Evolutionary conservation across 2,888 invertebrate species (phyloP), one percentile per base, ranked within the genome.

Genomic region (Parthenolecanium corni): DNA sequence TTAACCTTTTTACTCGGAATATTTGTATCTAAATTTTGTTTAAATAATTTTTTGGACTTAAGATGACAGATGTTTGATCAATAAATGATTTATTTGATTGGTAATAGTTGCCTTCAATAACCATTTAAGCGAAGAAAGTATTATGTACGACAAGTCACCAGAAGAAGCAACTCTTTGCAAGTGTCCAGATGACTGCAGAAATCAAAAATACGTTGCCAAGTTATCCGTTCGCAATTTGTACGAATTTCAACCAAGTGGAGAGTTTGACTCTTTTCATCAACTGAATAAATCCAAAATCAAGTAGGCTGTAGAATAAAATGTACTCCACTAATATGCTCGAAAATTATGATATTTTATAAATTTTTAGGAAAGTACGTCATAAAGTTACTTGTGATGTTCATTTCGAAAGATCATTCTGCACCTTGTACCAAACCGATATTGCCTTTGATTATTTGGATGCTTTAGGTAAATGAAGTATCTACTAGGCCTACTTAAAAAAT

Each of bases 381-480:
- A 42, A 69, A 54, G 69, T 76, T 51, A 71, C 71, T 63, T 67
- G 77, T 65, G 76, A 77, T 69, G 71, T 76, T 14, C 74, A 75
- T 68, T 77, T 72, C 68, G 73, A 73, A 36, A 72, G 71, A 51
- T 71, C 73, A 57, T 73, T 74, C 46, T 70, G 76, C 64, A 73
- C 76, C 67, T 73, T 75, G 2, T 77, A 76, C 69, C 72, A 75
- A 66, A 77, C 76, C 4, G 74, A 76, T 67, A 71, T 77, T 62
- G 73, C 76, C n/a, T 76, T 76, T 65, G 74, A 74, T 57, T 75
- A 75, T 73, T 71, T 77, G 57, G 76, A 76, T 67, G 71, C 77
- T 25, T 70, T 77, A 69, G 77, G 76, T 76, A 65, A 53, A 31
- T 31, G 9, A 9, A 31, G 4, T 31, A 9, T 4, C 5, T 31